These are phyloP conservation scores for Malaclemys terrapin DNA, from an alignment of 2,113 vertebrate genomes.

Conservation along the genomic window DNA sequence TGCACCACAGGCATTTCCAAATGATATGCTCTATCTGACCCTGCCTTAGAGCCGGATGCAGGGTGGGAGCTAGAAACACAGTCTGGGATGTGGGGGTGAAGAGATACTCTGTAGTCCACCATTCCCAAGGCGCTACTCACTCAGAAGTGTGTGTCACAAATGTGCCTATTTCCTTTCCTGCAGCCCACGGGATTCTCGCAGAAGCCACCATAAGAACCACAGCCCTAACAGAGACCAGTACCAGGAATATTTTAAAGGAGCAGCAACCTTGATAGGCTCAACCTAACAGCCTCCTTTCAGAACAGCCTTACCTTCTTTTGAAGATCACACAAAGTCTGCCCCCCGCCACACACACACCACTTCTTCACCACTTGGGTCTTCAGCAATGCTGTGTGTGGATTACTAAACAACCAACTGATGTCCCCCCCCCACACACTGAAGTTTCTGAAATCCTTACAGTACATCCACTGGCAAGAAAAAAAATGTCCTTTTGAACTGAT, in stretches of 20 bases:
- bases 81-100: slow-evolving; percentile 20
- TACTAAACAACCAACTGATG: background rate
- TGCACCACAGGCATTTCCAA: background rate
- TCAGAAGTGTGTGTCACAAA: background rate
- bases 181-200: background rate
- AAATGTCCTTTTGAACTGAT: background rate
- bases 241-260: background rate
- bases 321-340: background rate
- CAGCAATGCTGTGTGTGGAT: background rate
- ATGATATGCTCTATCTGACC: background rate
- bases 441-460: background rate
- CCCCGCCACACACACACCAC: no score
- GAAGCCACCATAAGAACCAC: background rate
- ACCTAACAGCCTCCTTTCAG: background rate
- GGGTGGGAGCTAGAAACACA: slow-evolving; percentile 4
- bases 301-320: background rate
- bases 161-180: background rate
- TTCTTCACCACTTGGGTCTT: background rate
- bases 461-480: background rate
- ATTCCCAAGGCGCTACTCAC: slow-evolving; percentile 28
- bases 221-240: background rate
- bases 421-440: background rate
- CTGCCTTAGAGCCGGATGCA: background rate
- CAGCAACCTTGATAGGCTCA: background rate
- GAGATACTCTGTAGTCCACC: background rate